Evolutionary conservation across 2,113 vertebrate genomes (phyloP), one percentile per base, ranked within the genome.

Genomic region (Maccullochella peelii): DNA sequence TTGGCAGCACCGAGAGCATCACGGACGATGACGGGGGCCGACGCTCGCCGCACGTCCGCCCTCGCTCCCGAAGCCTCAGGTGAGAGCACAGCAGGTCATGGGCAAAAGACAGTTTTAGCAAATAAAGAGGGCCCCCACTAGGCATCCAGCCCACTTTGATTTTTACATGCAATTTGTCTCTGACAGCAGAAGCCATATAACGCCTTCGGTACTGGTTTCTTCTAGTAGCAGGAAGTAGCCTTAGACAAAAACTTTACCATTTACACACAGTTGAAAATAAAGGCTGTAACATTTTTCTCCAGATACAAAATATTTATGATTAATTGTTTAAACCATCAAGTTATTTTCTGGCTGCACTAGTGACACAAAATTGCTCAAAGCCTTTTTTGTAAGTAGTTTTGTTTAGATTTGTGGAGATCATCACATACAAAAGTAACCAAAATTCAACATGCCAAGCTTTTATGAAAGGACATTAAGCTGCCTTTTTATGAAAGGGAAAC

Each of bases 11-110:
- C 0, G 97, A 97, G 89, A 97, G 97, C 93, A 96, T 98, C 93
- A 97, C 96, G 0, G 97, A 97, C 8, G 97, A 97, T 42, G 97
- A 97, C 14, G 92, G 94, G 0, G 97, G 97, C 27, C 96, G 97
- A 1, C 95, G 96, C 85, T 97, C 97, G 0, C 95, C 97, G 0
- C 95, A 96, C 0, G 94, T 96, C n/a, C 95, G 97, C 15, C 97
- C 97, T 52, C 96, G 97, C 57, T 98, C 97, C n/a, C 93, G 97
- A 82, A 98, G 97, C 93, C 96, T 98, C 94, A 98, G 97, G 97
- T 98, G 52, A 90, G 86, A 63, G 20, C 30, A 0, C 8, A 2
- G n/a, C 3, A 11, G 63, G 66, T 70, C 52, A 52, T 10, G n/a
- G 18, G 27, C 27, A 36, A 61, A 57, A 49, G 20, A 21, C 36